phyloP scores from a whole-genome alignment of 2,797 vertebrate species.

The Chaenodraco wilsoni region DNA sequence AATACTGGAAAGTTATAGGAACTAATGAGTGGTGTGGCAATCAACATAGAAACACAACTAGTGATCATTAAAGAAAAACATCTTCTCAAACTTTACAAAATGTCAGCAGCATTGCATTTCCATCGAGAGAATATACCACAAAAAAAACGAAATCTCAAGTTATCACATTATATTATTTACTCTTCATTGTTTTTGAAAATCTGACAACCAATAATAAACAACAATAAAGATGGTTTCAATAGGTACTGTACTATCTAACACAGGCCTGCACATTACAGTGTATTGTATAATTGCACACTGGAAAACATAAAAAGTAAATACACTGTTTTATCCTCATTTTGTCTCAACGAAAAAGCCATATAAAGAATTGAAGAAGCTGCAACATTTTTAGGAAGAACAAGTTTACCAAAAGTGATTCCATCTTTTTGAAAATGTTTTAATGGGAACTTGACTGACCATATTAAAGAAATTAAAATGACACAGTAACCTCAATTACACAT shows the following conservation, averaged over 20 bases:
- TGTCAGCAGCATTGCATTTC: not conserved
- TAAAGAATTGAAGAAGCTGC: not conserved
- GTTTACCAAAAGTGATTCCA: not conserved
- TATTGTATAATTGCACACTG: not conserved
- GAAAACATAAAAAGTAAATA: not conserved
- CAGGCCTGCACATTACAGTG: not conserved
- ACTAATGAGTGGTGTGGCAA: not conserved
- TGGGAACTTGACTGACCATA: not conserved
- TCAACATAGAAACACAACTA: not conserved
- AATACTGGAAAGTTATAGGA: constrained; percentile 24
- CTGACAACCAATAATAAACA: no score
- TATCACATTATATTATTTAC: not conserved
- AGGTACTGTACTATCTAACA: not conserved
- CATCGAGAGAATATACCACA: not conserved
- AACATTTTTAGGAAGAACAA: not conserved
- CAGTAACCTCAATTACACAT: not conserved
- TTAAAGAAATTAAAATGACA: not conserved
- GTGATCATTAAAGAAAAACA: not conserved
- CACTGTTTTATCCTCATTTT: not conserved
- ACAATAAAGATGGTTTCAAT: not conserved
- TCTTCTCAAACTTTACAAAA: not conserved
- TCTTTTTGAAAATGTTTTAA: not conserved
- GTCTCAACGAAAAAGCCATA: not conserved
- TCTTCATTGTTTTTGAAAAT: not conserved
- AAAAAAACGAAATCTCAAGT: not conserved